Base-by-base conservation (phyloP, 2,797 vertebrate species). In the Sebastiscus tertius region DNA sequence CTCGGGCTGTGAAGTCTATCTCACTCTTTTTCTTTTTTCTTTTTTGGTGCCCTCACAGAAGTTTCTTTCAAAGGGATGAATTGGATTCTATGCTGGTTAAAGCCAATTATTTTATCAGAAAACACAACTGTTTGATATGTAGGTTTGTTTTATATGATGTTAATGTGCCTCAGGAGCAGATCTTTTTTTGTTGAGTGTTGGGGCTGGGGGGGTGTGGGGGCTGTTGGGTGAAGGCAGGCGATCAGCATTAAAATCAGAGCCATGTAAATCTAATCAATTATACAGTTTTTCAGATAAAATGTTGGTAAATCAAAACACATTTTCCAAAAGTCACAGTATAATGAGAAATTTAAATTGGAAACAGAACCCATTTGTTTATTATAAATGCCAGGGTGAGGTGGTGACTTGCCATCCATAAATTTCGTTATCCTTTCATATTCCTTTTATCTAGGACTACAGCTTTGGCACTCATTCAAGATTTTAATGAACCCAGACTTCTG, bases 401-500 rank as follows among this genome's bases (percentile, higher is more conserved):
- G 93, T 94, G 94, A 95, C 94, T 95, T 93, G 94, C 93, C 94
- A 95, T 95, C 95, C 95, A 95, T 96, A 95, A 95, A 95, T 96
- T 95, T 95, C 87, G 93, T 94, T 93, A 93, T 95, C 93, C 94
- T 95, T 95, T 95, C 92, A 95, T 94, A 93, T 93, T 95, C 88
- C 85, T 94, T 95, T 95, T 92, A 95, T 96, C 94, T 95, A 90
- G 83, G 87, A 91, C 93, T 94, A 93, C 94, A 95, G 94, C 92
- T 85, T 94, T 96, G 95, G 96, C 94, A 94, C 94, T 93, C 89
- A 94, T 95, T 96, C 95, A 96, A 95, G 91, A 94, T 96, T 96
- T 95, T 96, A 96, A 96, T 95, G 94, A 96, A 96, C 91, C 91
- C 94, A 91, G 94, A 95, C 94, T 95, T 96, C 94, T 95, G 94